These are phyloP conservation scores for Zaprionus vittiger DNA, from an alignment of 1,140 invertebrate genomes.

Conservation along the genomic window DNA sequence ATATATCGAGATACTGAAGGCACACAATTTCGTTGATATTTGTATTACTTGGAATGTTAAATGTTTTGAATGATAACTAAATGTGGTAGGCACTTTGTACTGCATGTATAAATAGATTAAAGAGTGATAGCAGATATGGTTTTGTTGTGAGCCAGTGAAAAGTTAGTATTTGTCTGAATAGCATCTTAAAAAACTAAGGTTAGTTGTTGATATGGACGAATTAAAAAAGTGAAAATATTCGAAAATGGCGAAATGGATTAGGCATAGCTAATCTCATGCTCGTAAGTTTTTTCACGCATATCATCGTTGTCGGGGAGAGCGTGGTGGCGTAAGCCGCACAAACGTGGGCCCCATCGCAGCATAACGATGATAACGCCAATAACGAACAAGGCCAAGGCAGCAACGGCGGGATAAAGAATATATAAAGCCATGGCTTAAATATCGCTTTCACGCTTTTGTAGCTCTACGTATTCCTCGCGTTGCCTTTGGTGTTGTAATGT, in stretches of 20 bases:
- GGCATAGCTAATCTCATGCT: conserved; percentile 87
- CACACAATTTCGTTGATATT: conserved; percentile 28
- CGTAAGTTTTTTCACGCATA: conserved; percentile 87
- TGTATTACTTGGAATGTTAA: conserved; percentile 17
- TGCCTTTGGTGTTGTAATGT: conserved; percentile 76
- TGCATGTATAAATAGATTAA: conserved; percentile 45
- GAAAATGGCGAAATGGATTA: conserved; percentile 54
- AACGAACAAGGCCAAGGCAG: conserved; percentile 89
- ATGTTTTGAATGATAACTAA: conserved; percentile 38
- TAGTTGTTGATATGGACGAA: conserved; percentile 38
- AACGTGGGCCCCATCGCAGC: conserved; percentile 88
- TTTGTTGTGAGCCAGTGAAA: conserved; percentile 27
- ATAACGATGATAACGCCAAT: conserved; percentile 90
- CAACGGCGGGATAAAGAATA: conserved; percentile 90
- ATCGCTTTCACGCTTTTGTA: conserved; percentile 92
- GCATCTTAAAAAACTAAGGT: conserved; percentile 44
- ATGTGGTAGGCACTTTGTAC: conserved; percentile 52
- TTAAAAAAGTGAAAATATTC: conserved; percentile 30
- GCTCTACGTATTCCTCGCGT: conserved; percentile 89
- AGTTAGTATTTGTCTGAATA: conserved; percentile 44
- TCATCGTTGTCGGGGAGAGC: conserved; percentile 87
- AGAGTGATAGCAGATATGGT: conserved; percentile 7
- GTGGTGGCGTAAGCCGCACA: conserved; percentile 89
- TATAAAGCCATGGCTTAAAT: conserved; percentile 90
- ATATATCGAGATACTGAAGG: conserved; percentile 52